These are phyloP conservation scores for Lagothrix lagotricha DNA, from an alignment of 2,797 vertebrate genomes.

Conservation along the genomic window DNA sequence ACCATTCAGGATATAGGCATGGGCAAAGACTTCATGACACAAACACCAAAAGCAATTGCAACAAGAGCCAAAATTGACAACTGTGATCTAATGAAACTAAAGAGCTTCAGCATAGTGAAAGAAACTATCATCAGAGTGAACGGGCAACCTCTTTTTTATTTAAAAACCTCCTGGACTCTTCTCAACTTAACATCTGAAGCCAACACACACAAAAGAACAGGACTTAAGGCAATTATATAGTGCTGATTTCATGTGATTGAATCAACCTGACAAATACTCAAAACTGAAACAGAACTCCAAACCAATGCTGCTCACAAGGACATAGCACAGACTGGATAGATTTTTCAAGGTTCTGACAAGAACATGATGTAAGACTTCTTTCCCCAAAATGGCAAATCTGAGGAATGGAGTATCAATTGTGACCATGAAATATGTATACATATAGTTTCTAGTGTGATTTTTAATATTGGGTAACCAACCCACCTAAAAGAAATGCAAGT, in stretches of 20 bases:
- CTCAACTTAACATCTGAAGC: slow-evolving; percentile 37
- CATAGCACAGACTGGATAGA: not conserved
- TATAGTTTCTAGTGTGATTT: not conserved
- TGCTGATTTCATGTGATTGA: slow-evolving; percentile 37
- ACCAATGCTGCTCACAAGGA: not conserved
- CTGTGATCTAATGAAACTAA: not conserved
- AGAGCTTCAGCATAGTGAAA: not conserved
- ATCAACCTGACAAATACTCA: slow-evolving; percentile 46
- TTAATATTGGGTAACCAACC: not conserved
- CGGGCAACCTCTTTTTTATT: not conserved
- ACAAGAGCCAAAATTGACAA: not conserved
- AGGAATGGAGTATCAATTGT: slow-evolving; percentile 56
- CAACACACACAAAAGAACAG: slow-evolving; percentile 45
- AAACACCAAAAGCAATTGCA: not conserved
- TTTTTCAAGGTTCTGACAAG: slow-evolving; percentile 10
- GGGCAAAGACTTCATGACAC: not conserved
- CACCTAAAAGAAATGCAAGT: not conserved
- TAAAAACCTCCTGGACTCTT: not conserved
- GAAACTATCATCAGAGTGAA: not conserved
- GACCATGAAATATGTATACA: slow-evolving; percentile 42
- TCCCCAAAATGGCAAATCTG: not conserved
- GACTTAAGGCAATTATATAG: slow-evolving; percentile 33
- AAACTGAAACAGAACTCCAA: slow-evolving; percentile 26
- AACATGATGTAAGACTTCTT: not conserved
- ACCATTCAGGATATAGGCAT: not conserved